Evolutionary conservation across 2,797 vertebrate species (phyloP), one percentile per base, ranked within the genome.

Genomic region (Trichosurus vulpecula): DNA sequence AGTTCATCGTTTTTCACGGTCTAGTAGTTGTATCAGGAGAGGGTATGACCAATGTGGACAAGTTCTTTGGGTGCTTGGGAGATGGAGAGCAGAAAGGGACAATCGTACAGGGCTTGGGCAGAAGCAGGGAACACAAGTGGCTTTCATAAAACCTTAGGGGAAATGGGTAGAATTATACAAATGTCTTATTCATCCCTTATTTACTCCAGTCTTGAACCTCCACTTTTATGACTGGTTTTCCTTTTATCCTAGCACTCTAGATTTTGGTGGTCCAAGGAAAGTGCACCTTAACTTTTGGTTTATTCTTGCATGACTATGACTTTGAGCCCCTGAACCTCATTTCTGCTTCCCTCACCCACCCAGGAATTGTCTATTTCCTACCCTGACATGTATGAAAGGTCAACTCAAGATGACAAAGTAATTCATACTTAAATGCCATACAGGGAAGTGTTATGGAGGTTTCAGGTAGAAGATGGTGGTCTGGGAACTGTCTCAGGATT

Each of bases 401-500:
- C 9, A 27, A 47, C 41, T 87, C 22, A 87, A 87, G 8, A 87
- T 47, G 41, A 27, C 22, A 87, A 87, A 87, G 3, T 47, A 87
- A 87, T 47, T 47, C 9, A 87, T 87, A 14, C 41, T 93, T 61
- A 96, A 96, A 92, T 87, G n/a, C 0, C 29, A 51, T 58, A 27
- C 1, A 81, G 91, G n/a, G 95, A 96, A 93, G 56, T 93, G 12
- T 66, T 91, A 92, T 94, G 95, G 35, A 93, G 95, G 93, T 74
- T n/a, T n/a, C 41, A 91, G 55, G 35, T 54, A 61, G 35, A 90
- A 93, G 53, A 53, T 61, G 61, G 52, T 74, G 89, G 55, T 81
- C 0, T 41, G 3, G 91, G 94, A 91, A 54, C n/a, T 89, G 13
- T 57, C 54, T 54, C 90, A 6, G 30, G 22, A 61, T 96, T 90